phyloP scores from a whole-genome alignment of 1,140 invertebrate species.

The Lasaia peninsularis region DNA sequence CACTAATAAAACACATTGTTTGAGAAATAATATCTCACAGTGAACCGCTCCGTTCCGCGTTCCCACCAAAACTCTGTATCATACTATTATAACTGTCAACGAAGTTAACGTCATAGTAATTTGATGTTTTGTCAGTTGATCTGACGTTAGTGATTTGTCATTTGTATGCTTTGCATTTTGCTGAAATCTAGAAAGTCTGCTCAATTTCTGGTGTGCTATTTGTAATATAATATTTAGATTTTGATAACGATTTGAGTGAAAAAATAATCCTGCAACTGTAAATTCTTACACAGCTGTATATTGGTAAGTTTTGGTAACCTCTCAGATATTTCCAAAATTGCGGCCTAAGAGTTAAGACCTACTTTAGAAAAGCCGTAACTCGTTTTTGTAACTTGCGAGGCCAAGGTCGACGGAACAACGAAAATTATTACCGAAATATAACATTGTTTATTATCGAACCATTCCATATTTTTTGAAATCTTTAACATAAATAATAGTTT shows the following conservation, averaged over 20 bases:
- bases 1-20: too few species aligned
- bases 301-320: background rate
- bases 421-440: too few species aligned
- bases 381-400: too few species aligned
- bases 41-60: too few species aligned
- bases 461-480: too few species aligned
- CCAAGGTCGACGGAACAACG: too few species aligned
- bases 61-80: too few species aligned
- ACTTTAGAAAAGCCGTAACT: background rate
- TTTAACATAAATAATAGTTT: too few species aligned
- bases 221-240: background rate
- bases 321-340: background rate
- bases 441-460: too few species aligned
- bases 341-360: background rate
- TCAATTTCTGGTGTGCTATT: background rate
- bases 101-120: too few species aligned
- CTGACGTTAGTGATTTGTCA: background rate
- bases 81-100: too few species aligned
- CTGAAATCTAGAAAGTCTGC: conserved; percentile 2
- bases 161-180: background rate
- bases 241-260: background rate
- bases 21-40: too few species aligned
- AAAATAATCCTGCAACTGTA: background rate
- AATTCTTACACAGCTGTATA: background rate
- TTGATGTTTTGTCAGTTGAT: background rate